A percentile compares a stretch with the other conserved stretches of the same genome.
phyloP scores from a whole-genome alignment of 2,113 vertebrate genomes.

The Dascyllus trimaculatus region DNA sequence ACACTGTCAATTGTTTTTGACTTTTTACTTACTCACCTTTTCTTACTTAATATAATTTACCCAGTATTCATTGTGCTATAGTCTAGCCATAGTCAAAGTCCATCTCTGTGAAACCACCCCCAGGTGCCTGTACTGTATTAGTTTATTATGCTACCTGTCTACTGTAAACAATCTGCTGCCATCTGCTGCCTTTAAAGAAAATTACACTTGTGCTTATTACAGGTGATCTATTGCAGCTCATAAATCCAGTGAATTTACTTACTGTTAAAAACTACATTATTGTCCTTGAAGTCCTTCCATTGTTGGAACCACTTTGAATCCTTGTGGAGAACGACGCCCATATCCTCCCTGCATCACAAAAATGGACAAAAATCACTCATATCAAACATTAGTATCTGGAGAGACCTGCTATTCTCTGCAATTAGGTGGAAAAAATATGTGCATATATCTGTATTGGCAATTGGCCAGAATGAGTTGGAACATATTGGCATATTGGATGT shows the following conservation, averaged over 20 bases:
- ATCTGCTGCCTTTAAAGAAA: constrained; percentile 59
- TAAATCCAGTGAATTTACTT: constrained; percentile 78
- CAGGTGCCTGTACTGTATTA: neutral
- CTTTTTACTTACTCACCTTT: too few species aligned
- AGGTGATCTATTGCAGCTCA: neutral
- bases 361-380: neutral
- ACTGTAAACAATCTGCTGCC: constrained; percentile 49
- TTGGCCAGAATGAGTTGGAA: too few species aligned
- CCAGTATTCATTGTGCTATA: too few species aligned
- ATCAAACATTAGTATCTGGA: neutral
- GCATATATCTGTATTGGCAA: too few species aligned
- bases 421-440: too few species aligned
- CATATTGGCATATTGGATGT: too few species aligned
- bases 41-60: too few species aligned
- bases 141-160: neutral
- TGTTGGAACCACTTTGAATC: constrained; percentile 98
- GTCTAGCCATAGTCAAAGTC: too few species aligned
- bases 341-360: constrained; percentile 86
- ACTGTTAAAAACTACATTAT: constrained; percentile 96
- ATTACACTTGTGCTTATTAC: neutral
- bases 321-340: constrained; percentile 95
- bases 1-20: too few species aligned
- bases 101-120: neutral
- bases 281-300: constrained; percentile 99
- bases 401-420: too few species aligned